Evolutionary conservation across 2,888 invertebrate genomes (phyloP), one percentile per base, ranked within the genome.

Genomic region (Ichneumon xanthorius): DNA sequence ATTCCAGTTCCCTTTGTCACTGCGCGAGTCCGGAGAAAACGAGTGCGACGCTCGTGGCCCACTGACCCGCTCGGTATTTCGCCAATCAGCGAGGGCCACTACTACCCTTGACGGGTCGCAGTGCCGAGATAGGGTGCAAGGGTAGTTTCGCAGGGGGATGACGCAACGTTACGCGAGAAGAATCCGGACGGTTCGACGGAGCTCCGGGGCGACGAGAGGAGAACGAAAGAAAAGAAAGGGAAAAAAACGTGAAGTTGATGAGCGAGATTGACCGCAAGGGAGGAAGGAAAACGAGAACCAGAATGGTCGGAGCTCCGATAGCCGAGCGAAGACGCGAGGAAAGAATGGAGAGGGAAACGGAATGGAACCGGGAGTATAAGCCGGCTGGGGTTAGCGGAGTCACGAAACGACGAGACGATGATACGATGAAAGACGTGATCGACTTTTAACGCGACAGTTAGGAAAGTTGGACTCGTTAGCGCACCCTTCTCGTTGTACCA

Each of bases 41-140:
- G 80, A 84, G 84, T 83, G 77, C 77, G 80, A 82, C 84, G 84
- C 73, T 83, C 87, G 88, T 92, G 92, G 89, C 92, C 91, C 90
- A 92, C 91, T 92, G 92, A 92, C 92, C 92, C 89, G 89, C 88
- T 92, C 89, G 86, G 84, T 73, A 87, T 87, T 48, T 85, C 82
- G 26, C 89, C 89, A 90, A 90, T 90, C 89, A 87, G 87, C 80
- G 80, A 55, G 55, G 50, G 22, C 61, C 11, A 68, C 79, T 53
- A 50, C 79, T 67, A 79, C 58, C 79, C 50, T 67, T 71, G 63
- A 80, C 75, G 71, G 70, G 71, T 58, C 63, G 75, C 48, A 53
- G 19, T 40, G 53, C 14, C 65, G 63, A 71, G 81, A 70, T 33
- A 63, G 30, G 79, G 73, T 70, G 70, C 63, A 65, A 61, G 84